These are phyloP conservation scores for Hydraecia micacea DNA, from an alignment of 2,888 invertebrate species.

Conservation along the genomic window DNA sequence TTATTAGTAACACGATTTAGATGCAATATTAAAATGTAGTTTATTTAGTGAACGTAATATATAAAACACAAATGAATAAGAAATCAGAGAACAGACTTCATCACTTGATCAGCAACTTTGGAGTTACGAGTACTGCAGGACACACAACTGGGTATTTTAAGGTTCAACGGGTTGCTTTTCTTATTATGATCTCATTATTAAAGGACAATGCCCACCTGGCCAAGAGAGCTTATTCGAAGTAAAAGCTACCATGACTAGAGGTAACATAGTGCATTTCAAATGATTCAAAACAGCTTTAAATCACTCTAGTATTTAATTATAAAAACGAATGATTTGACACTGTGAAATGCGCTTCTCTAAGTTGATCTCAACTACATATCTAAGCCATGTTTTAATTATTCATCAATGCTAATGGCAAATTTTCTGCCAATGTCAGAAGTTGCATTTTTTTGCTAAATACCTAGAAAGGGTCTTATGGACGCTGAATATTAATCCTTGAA, in stretches of 20 bases:
- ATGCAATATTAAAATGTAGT: background rate
- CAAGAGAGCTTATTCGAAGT: background rate
- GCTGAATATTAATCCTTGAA: background rate
- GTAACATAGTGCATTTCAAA: background rate
- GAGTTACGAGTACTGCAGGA: slow-evolving; percentile 89
- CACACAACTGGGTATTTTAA: slow-evolving; percentile 85
- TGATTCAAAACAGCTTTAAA: background rate
- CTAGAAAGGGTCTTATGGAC: background rate
- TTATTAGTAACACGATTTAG: background rate
- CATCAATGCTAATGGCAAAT: background rate
- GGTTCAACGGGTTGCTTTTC: slow-evolving; percentile 84
- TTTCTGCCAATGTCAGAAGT: background rate
- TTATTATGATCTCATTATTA: slow-evolving; percentile 82
- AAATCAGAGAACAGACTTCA: slow-evolving; percentile 72
- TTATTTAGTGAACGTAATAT: slow-evolving; percentile 10
- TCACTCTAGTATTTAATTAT: too few relatives aligned
- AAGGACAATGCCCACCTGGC: slow-evolving; percentile 56
- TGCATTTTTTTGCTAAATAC: background rate
- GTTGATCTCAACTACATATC: background rate
- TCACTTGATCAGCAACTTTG: slow-evolving; percentile 84
- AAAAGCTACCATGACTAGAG: background rate
- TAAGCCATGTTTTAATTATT: background rate
- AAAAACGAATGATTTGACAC: background rate
- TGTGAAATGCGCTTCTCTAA: background rate
- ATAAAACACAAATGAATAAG: background rate